These are phyloP conservation scores for Thaumetopoea pityocampa DNA, from an alignment of 1,140 invertebrate species.

Conservation along the genomic window DNA sequence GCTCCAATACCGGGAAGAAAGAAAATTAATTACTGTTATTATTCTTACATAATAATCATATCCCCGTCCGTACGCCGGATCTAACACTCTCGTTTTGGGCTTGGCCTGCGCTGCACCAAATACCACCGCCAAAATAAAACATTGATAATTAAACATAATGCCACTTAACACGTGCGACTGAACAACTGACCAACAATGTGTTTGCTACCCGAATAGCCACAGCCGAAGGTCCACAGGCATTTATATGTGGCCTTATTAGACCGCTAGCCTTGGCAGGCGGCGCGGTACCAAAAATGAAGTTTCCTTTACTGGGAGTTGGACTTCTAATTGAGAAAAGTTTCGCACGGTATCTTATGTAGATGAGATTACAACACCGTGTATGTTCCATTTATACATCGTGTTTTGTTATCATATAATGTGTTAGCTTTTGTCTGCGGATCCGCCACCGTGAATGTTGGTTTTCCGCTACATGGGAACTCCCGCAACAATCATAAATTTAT, in stretches of 20 bases:
- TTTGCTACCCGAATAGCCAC: slow-evolving; percentile 50
- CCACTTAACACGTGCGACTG: slow-evolving; percentile 18
- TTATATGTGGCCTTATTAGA: slow-evolving; percentile 66
- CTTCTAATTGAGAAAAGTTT: slow-evolving; percentile 70
- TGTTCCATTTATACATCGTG: no score
- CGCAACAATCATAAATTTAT: no score
- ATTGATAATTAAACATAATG: slow-evolving; percentile 40
- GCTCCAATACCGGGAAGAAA: no score
- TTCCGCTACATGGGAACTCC: no score
- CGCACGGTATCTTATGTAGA: no score
- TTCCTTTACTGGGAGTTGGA: slow-evolving; percentile 37
- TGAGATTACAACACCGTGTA: no score
- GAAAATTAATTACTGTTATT: no score
- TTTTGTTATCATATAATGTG: no score
- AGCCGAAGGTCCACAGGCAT: slow-evolving; percentile 52
- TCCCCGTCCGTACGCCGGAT: slow-evolving; percentile 24
- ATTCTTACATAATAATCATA: slow-evolving; percentile 54
- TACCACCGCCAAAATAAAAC: slow-evolving; percentile 36
- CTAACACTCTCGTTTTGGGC: slow-evolving; percentile 35
- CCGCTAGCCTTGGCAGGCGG: slow-evolving; percentile 44
- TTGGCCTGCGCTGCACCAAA: slow-evolving; percentile 32
- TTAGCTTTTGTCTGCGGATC: no score
- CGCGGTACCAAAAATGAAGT: slow-evolving; percentile 51
- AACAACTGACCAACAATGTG: slow-evolving; percentile 29
- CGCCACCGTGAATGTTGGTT: no score